Percentiles rank a stretch among this genome's conserved stretches.
phyloP scores from a whole-genome alignment of 2,797 vertebrate species.

The Monodelphis domestica region DNA sequence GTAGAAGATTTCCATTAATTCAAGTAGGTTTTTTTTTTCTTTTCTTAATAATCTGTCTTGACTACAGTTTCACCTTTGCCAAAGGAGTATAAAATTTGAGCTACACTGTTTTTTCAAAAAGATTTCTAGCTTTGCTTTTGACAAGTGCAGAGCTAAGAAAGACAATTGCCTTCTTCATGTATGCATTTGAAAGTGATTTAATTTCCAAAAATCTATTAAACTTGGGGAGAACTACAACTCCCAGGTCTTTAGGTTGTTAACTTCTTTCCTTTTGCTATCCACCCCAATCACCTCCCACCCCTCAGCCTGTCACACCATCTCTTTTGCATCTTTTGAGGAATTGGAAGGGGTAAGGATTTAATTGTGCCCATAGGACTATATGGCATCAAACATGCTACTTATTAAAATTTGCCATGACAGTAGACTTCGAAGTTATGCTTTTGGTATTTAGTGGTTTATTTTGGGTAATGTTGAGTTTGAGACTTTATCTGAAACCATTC shows the following conservation, averaged over 20 bases:
- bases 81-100: not conserved
- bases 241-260: not conserved
- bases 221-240: not conserved
- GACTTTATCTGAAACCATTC: not conserved
- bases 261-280: not conserved
- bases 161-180: not conserved
- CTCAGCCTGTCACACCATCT: not conserved
- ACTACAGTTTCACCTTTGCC: not conserved
- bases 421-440: not conserved
- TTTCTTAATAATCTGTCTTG: not conserved
- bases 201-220: not conserved
- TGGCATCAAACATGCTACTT: not conserved
- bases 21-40: too few relatives aligned
- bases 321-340: not conserved
- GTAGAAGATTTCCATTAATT: too few relatives aligned
- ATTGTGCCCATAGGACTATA: not conserved
- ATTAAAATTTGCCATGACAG: not conserved
- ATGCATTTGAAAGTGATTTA: not conserved
- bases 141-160: not conserved
- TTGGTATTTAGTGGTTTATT: not conserved
- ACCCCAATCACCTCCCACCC: too few relatives aligned
- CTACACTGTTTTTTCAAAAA: not conserved
- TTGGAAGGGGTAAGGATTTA: not conserved
- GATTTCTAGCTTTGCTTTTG: not conserved
- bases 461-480: not conserved